A percentile compares a stretch with the other conserved stretches of the same genome.
Evolutionary conservation across 2,888 invertebrate genomes (phyloP).

Genomic region (Lithophane leautieri): DNA sequence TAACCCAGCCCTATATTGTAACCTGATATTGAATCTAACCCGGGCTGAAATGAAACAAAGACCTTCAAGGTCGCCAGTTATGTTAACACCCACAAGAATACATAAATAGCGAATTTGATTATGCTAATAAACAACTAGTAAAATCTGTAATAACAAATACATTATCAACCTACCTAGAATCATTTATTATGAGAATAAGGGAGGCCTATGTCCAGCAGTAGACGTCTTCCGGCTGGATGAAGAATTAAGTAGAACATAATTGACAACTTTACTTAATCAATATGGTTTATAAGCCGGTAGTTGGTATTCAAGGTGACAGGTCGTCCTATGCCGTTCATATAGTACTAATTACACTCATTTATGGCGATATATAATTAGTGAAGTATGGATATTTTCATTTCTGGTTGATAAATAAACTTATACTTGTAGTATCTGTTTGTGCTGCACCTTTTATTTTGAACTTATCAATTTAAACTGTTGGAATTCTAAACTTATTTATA

Average conservation of each 20-base stretch:
- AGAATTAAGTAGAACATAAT: not conserved
- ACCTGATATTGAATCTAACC: conserved; percentile 6
- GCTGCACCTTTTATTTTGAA: not conserved
- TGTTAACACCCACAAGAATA: conserved; percentile 36
- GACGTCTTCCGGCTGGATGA: not conserved
- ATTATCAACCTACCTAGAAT: not conserved
- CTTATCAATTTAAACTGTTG: not conserved
- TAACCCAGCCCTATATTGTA: not conserved
- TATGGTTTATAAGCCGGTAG: conserved; percentile 15
- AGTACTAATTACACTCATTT: conserved; percentile 37
- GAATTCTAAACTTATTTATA: conserved; percentile 7
- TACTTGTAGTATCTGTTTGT: not conserved
- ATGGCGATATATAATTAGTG: conserved; percentile 19
- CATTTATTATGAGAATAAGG: not conserved
- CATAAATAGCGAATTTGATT: conserved; percentile 35
- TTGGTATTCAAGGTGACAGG: conserved; percentile 20
- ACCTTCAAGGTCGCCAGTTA: conserved; percentile 37
- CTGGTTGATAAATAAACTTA: conserved; percentile 10
- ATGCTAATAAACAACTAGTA: conserved; percentile 28
- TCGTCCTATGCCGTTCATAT: conserved; percentile 8
- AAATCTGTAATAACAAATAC: conserved; percentile 22
- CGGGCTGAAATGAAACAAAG: conserved; percentile 15
- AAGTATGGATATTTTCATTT: conserved; percentile 18
- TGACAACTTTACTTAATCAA: conserved; percentile 7
- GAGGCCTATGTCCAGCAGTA: not conserved